Evolutionary conservation across 2,113 vertebrate genomes (phyloP), one percentile per base, ranked within the genome.

Genomic region (Pachyramphus minor): DNA sequence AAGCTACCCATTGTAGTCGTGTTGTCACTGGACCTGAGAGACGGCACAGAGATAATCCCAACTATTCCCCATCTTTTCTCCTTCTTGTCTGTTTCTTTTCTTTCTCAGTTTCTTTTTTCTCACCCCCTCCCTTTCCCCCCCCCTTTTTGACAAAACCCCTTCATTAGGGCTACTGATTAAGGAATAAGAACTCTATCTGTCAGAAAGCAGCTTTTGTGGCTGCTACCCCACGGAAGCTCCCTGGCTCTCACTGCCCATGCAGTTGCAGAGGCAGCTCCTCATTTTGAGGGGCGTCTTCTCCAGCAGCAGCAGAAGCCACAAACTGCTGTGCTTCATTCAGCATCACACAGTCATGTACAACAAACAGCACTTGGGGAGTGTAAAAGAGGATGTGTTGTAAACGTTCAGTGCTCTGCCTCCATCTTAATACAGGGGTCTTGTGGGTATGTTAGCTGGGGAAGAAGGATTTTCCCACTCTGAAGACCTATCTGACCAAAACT

Each of bases 1-100:
- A 98, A 98, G 98, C 98, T 96, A 67, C 97, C 96, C 97, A 98
- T 98, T 98, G 97, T 98, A 96, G 97, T 97, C 76, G 6, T 95
- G 97, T 97, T 97, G 97, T 98, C 96, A 85, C 97, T 73, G 97
- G 98, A 97, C 97, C 97, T 98, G 96, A 94, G 97, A 98, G 98
- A 97, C 93, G 5, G 92, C 96, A 94, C 97, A 93, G 97, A 96
- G 98, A 97, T 97, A 97, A 97, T 98, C 97, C 97, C 96, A 93
- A 93, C 96, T 94, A 95, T 90, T 95, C 97, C 95, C 93, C 86
- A 92, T 98, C 80, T 95, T 97, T 96, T 92, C 96, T 93, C 64
- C 86, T 90, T 93, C 80, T 80, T 49, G 44, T 20, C 59, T 84
- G 19, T 31, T 92, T 83, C 50, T 88, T 97, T 92, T 93, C 64